These are phyloP conservation scores for Gopherus flavomarginatus DNA, from an alignment of 2,113 vertebrate species.

Conservation along the genomic window DNA sequence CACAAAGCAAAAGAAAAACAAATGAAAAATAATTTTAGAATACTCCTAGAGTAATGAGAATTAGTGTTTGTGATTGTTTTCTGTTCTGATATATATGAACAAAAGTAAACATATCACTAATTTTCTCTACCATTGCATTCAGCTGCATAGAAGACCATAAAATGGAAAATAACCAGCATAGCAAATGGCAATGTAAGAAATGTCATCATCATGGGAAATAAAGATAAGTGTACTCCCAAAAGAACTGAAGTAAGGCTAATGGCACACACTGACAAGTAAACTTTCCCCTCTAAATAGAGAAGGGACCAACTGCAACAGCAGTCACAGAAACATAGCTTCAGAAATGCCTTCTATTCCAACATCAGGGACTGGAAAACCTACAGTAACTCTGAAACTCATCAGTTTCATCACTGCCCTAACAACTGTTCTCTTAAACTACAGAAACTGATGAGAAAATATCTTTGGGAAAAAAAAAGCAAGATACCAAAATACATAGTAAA, in stretches of 20 bases:
- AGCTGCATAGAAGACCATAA: neutral
- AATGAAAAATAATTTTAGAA: neutral
- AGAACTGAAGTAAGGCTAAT: fast-evolving
- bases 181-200: neutral
- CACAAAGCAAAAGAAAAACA: neutral
- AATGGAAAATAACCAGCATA: neutral
- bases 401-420: neutral
- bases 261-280: neutral
- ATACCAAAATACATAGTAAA: neutral
- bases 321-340: neutral
- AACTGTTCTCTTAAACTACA: neutral
- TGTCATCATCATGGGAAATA: neutral
- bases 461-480: neutral
- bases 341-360: neutral
- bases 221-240: neutral
- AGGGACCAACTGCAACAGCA: neutral
- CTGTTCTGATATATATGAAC: neutral
- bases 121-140: neutral
- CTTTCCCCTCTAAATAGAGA: neutral
- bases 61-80: neutral
- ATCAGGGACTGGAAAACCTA: fast-evolving
- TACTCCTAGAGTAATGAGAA: neutral
- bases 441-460: neutral
- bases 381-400: neutral
- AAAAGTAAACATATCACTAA: neutral